phyloP scores from a whole-genome alignment of 2,797 vertebrate genomes.

The Aplochiton taeniatus region DNA sequence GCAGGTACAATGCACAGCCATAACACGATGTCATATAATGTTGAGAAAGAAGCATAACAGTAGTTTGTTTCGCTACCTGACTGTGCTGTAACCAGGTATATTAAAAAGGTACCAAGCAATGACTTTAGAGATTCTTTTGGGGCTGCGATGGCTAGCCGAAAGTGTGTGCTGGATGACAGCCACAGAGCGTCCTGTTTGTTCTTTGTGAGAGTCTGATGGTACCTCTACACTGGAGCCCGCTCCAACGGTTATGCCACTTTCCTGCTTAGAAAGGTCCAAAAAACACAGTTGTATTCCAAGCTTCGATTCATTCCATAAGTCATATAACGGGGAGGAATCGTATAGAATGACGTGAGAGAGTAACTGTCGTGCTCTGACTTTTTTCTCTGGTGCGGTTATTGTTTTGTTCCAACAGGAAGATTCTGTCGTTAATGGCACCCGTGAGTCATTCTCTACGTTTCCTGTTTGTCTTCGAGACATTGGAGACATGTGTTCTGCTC shows the following conservation, averaged over 20 bases:
- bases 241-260: not conserved
- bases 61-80: no score
- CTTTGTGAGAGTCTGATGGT: not conserved
- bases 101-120: no score
- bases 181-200: not conserved
- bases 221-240: not conserved
- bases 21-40: not conserved
- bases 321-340: no score
- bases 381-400: constrained; percentile 24
- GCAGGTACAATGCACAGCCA: constrained; percentile 60
- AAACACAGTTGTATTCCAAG: not conserved
- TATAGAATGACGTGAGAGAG: no score
- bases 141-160: not conserved
- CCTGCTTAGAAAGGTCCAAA: not conserved
- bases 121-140: not conserved
- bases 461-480: constrained; percentile 52
- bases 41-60: no score
- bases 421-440: constrained; percentile 25
- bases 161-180: not conserved
- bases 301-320: no score
- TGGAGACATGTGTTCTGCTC: constrained; percentile 27
- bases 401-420: constrained; percentile 52
- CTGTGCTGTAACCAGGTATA: no score
- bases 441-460: constrained; percentile 53
- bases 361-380: no score